These are phyloP conservation scores for Lucilia cuprina DNA, from an alignment of 1,140 invertebrate species.

Conservation along the genomic window DNA sequence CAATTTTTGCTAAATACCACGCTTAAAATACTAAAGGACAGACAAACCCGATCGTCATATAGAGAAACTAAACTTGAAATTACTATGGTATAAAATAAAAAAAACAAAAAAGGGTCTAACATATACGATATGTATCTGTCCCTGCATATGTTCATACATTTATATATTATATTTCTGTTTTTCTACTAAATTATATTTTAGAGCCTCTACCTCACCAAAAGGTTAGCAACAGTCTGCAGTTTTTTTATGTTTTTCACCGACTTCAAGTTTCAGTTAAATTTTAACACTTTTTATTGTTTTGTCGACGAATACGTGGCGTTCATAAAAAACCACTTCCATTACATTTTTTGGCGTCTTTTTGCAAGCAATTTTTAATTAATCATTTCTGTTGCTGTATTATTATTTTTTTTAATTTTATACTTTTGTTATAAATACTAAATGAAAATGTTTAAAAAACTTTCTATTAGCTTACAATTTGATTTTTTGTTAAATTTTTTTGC, in stretches of 20 bases:
- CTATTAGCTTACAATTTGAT: not conserved
- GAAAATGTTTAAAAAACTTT: not conserved
- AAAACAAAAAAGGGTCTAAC: not conserved
- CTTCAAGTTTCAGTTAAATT: slow-evolving; percentile 18
- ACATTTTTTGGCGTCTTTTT: not conserved
- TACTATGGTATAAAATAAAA: not conserved
- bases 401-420: too few relatives aligned
- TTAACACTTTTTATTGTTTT: slow-evolving; percentile 17
- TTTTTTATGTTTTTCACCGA: not conserved
- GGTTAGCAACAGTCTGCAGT: slow-evolving; percentile 32
- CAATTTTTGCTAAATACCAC: too few relatives aligned
- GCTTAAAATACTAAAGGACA: too few relatives aligned
- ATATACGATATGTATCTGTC: not conserved
- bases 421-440: not conserved
- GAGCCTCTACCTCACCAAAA: not conserved
- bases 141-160: not conserved
- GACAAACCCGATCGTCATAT: too few relatives aligned
- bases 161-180: not conserved
- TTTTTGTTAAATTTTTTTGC: not conserved
- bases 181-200: not conserved
- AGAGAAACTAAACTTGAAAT: not conserved
- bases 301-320: slow-evolving; percentile 22
- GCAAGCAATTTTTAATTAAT: not conserved
- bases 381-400: not conserved
- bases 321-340: not conserved